Conservation (phyloP, 1,140 invertebrate species). For the Bombus fervidus region DNA sequence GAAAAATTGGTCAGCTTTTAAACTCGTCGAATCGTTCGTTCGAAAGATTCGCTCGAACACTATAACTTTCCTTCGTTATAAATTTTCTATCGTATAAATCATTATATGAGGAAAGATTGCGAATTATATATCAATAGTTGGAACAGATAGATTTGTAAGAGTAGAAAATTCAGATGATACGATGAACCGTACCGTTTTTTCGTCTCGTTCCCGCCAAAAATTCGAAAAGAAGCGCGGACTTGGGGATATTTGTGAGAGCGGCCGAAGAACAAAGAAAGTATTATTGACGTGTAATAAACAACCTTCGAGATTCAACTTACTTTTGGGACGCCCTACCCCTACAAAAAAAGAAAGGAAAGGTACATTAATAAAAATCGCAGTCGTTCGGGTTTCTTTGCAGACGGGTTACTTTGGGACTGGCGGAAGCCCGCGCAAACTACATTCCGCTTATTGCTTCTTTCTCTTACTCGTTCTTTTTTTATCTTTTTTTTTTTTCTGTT, state of each 20-base stretch:
- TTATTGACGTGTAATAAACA: slow-evolving; percentile 77
- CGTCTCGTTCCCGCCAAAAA: slow-evolving; percentile 53
- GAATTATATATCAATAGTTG: not conserved
- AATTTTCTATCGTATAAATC: too few relatives aligned
- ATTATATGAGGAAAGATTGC: too few relatives aligned
- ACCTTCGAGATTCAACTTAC: slow-evolving; percentile 78
- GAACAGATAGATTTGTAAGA: too few relatives aligned
- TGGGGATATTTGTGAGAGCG: slow-evolving; percentile 62
- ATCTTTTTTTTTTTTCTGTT: slow-evolving; percentile 22
- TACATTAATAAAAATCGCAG: slow-evolving; percentile 75
- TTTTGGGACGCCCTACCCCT: slow-evolving; percentile 83
- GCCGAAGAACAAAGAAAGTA: slow-evolving; percentile 73
- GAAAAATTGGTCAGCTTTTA: not conserved
- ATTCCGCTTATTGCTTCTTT: slow-evolving; percentile 1
- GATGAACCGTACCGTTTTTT: not conserved
- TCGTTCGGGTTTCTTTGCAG: slow-evolving; percentile 28
- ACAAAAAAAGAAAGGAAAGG: slow-evolving; percentile 81
- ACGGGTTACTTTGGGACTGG: slow-evolving; percentile 37
- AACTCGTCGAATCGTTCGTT: not conserved
- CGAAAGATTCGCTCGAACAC: not conserved
- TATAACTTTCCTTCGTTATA: not conserved
- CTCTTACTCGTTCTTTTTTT: not conserved
- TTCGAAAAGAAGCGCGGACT: slow-evolving; percentile 40
- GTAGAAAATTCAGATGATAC: not conserved
- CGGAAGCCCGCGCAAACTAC: slow-evolving; percentile 51